Conservation (phyloP, 2,113 vertebrate species). For the Pipra filicauda region DNA sequence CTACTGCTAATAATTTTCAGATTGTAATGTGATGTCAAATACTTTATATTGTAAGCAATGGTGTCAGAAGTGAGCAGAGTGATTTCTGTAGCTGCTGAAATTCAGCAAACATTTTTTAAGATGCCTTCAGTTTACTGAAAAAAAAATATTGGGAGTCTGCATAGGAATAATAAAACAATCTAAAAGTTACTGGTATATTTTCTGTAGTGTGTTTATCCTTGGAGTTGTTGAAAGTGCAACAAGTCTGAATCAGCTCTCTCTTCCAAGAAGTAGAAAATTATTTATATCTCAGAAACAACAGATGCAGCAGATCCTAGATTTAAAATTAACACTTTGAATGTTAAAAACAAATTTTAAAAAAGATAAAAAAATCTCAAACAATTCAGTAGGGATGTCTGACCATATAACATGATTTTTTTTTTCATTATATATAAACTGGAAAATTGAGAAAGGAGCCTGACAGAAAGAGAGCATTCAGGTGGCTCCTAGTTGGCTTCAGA, state of each 20-base stretch:
- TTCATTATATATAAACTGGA: background rate
- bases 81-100: background rate
- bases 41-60: background rate
- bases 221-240: background rate
- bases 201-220: background rate
- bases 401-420: background rate
- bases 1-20: background rate
- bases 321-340: background rate
- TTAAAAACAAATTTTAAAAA: background rate
- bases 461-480: background rate
- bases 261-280: background rate
- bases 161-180: background rate
- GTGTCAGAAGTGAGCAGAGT: background rate
- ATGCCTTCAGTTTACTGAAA: background rate
- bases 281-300: background rate
- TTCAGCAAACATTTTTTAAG: background rate
- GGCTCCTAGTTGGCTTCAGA: background rate
- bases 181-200: background rate
- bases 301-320: background rate
- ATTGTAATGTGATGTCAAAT: background rate
- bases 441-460: background rate
- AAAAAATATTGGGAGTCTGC: background rate
- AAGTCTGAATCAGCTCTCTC: background rate
- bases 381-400: background rate
- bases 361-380: background rate